Base-by-base conservation (phyloP, 2,113 vertebrate genomes). In the Tringa solitaria region DNA sequence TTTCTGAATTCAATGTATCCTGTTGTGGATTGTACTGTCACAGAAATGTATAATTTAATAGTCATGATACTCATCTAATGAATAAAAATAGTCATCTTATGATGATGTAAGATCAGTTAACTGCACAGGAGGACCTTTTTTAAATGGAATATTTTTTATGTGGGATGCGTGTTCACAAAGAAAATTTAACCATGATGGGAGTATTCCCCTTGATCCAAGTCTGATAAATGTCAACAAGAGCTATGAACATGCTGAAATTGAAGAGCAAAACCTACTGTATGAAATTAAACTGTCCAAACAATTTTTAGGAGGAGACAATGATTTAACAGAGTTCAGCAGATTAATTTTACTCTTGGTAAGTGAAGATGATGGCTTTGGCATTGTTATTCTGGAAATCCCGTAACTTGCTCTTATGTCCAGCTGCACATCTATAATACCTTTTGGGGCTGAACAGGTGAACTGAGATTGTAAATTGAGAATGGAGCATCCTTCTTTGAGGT, bases 211-310 rank as follows among this genome's bases (percentile, higher is more conserved):
- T 75, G 80, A 92, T 93, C 73, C 72, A 91, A 93, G 33, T 28
- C 51, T 89, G 86, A 84, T 78, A 87, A 75, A 92, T 51, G 61
- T 84, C 91, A 92, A 26, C 14, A 77, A 95, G 73, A 93, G 27
- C 89, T 94, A 95, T 51, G 57, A 81, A 37, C 30, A 7, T 11
- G 60, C 56, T 84, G 74, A 90, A 96, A 95, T 2, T 63, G 80
- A 90, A 95, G 14, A 82, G 56, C 1, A 1, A 79, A 84, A 72
- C 23, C 26, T 60, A 51, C 41, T 72, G 45, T 37, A 72, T 79
- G 45, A 87, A 93, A 92, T 91, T 35, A 91, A 88, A 77, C 65
- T 87, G 73, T 53, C 84, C 33, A 77, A 87, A 76, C 65, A 82
- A 80, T 46, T 54, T 65, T 72, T 72, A 28, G 2, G 12, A 26